phyloP scores from a whole-genome alignment of 92 coral and sea anemone species.

The Paragorgia papillata region DNA sequence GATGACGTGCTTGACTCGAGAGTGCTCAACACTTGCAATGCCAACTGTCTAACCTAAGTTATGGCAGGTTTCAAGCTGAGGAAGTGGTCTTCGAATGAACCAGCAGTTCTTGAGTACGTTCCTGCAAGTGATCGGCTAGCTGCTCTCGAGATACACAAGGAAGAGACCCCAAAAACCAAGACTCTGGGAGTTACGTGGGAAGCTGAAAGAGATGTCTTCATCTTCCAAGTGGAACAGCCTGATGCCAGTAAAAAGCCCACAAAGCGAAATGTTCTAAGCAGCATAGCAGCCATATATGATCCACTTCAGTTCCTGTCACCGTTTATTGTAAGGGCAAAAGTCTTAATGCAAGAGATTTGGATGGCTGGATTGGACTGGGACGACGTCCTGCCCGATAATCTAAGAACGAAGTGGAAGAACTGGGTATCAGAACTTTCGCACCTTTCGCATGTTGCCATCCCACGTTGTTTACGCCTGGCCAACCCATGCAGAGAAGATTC shows the following conservation, averaged over 20 bases:
- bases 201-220: conserved; percentile 15
- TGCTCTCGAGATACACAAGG: conserved; percentile 12
- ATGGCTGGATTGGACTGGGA: conserved; percentile 31
- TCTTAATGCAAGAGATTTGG: conserved; percentile 29
- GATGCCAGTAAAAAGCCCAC: conserved; percentile 5
- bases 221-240: conserved; percentile 28
- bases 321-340: background rate
- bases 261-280: conserved; percentile 6
- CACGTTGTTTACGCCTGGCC: background rate
- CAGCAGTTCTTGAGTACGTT: background rate
- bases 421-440: background rate
- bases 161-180: conserved; percentile 10
- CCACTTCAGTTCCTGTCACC: background rate
- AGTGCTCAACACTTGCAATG: background rate
- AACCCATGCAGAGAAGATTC: background rate
- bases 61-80: conserved; percentile 8
- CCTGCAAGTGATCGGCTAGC: conserved; percentile 9
- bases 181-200: conserved; percentile 31
- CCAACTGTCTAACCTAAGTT: background rate
- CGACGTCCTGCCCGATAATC: conserved; percentile 4
- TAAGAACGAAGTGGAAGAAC: background rate
- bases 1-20: background rate
- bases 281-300: background rate
- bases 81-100: conserved; percentile 31
- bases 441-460: background rate